These are phyloP conservation scores for Panulirus ornatus DNA, from an alignment of 1,140 invertebrate species.

Conservation along the genomic window DNA sequence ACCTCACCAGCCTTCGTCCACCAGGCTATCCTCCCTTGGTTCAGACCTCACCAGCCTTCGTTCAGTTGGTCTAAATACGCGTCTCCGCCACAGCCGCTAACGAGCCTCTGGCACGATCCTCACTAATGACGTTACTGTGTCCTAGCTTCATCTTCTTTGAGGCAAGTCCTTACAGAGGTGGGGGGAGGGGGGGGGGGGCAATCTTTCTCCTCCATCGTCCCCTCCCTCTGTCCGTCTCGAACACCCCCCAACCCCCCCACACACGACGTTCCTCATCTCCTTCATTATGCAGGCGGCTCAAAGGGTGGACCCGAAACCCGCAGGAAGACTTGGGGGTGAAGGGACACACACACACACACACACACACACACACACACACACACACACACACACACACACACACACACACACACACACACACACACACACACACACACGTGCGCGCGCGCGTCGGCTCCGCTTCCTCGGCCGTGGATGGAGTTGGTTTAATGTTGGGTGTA, in stretches of 20 bases:
- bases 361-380: constrained; percentile 10
- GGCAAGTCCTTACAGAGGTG: constrained; percentile 11
- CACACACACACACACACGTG: not conserved
- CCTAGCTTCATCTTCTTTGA: constrained; percentile 27
- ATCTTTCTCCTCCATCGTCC: constrained; percentile 26
- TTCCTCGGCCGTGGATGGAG: no score
- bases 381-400: constrained; percentile 24
- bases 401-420: constrained; percentile 3
- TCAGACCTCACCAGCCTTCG: not conserved
- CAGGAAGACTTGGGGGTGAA: not conserved
- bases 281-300: constrained; percentile 44
- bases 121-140: constrained; percentile 44
- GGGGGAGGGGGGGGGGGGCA: constrained; percentile 25
- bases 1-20: no score
- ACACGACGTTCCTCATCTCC: not conserved
- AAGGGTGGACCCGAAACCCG: not conserved
- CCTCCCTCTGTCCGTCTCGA: no score
- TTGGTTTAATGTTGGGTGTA: no score
- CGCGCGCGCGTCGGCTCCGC: not conserved
- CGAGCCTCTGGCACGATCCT: constrained; percentile 33
- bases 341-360: not conserved
- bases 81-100: constrained; percentile 28
- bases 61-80: no score
- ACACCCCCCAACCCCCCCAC: not conserved
- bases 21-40: not conserved